Evolutionary conservation across 2,888 invertebrate genomes (phyloP), one percentile per base, ranked within the genome.

Genomic region (Drosophila nr. fundita): DNA sequence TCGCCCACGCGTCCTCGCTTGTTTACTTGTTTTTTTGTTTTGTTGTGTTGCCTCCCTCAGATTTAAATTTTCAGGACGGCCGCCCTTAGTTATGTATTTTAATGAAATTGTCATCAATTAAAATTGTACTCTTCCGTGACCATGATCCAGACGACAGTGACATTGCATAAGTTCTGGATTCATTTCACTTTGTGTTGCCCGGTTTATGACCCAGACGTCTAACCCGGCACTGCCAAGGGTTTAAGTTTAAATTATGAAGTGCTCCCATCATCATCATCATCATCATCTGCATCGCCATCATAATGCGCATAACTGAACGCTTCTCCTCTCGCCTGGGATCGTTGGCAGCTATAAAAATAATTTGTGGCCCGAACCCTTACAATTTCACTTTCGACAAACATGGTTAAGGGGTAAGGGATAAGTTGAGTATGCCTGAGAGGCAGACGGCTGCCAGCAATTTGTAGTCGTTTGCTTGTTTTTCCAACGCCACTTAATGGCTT

Each of bases 31-130:
- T 73, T 87, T 82, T 86, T 83, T 83, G 75, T 80, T 76, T 80
- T 70, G 58, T 52, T 68, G 70, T 32, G 21, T n/a, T 7, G 36
- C n/a, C 54, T 29, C 36, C 27, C 36, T 38, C 11, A 38, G 55
- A 38, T 55, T 38, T 61, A 65, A 73, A 82, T 85, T 80, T 80
- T 68, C 58, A 77, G 73, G 78, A 68, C 67, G 50, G 61, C 70
- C 70, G 61, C 69, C 49, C 55, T 55, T 15, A 24, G 69, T 45
- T 58, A 52, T 57, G 76, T 76, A 82, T 83, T 88, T 91, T 91
- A 91, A 91, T 91, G 90, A 91, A 91, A 90, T 91, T 91, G 91
- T 91, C 91, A 91, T 91, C 91, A 91, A 91, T 91, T 91, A 91
- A 91, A 91, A 91, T 90, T 89, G 81, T 83, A 63, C 73, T 86